phyloP scores from a whole-genome alignment of 2,113 vertebrate genomes.

The Myrmophylax atrothorax region DNA sequence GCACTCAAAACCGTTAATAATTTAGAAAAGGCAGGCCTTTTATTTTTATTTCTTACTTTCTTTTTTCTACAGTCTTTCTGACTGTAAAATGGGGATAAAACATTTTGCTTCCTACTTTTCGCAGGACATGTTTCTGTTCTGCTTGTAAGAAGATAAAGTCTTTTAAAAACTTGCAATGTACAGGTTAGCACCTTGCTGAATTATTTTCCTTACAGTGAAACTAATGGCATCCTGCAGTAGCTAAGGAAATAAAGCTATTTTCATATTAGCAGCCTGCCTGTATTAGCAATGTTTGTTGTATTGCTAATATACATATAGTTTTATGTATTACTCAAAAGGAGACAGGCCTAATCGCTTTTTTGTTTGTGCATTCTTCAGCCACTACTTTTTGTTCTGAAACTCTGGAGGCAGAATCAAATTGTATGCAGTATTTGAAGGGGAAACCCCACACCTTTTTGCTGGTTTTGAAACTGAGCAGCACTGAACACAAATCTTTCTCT shows the following conservation, averaged over 20 bases:
- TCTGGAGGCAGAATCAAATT: background rate
- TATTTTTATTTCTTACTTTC: background rate
- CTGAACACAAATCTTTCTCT: background rate
- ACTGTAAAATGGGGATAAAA: background rate
- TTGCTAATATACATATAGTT: background rate
- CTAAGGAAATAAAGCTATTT: background rate
- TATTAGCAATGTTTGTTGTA: background rate
- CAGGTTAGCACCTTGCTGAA: background rate
- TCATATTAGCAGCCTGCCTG: background rate
- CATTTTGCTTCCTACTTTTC: background rate
- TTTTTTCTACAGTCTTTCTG: background rate
- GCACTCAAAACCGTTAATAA: background rate
- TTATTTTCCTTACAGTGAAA: background rate
- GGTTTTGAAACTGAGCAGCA: background rate
- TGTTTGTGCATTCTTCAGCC: background rate
- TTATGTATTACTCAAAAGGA: background rate
- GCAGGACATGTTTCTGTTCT: background rate
- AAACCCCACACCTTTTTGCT: background rate
- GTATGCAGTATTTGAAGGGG: background rate
- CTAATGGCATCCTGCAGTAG: background rate
- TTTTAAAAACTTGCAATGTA: background rate
- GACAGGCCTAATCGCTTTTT: background rate
- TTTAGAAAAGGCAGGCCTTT: background rate
- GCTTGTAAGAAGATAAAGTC: background rate
- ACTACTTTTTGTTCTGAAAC: background rate